Base-by-base conservation (phyloP, 2,888 invertebrate species). In the Nezara viridula region DNA sequence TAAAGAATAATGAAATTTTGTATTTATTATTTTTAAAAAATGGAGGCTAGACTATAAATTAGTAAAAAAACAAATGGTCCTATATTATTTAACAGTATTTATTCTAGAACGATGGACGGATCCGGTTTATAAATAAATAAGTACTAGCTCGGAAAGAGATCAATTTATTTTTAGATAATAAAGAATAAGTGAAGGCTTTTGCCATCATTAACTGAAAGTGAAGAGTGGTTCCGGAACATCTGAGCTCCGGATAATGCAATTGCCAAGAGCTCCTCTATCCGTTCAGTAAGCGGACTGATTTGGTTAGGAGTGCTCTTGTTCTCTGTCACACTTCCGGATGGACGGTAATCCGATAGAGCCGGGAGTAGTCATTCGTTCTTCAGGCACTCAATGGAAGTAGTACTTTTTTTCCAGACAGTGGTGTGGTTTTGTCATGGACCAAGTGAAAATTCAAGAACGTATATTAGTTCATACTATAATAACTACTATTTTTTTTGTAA, bases 221-320 rank as follows among this genome's bases (percentile, higher is more conserved):
- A 32, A 73, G 66, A 73, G 37, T 73, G 66, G 32, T 37, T 73
- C 19, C 37, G 37, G 32, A 32, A 73, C 66, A 73, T 37, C 66
- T 73, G 66, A 73, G 66, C 66, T 73, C 66, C 6, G 0, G 19
- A 16, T 73, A 73, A 73, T 73, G 19, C 66, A 73, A 73, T 73
- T 37, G 66, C 7, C 32, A 73, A 1, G 6, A 19, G 32, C 66
- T 37, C 32, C 37, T 6, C 66, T 19, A 73, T 73, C 16, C 66
- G 60, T 66, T 66, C 66, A 73, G 66, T 73, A 73, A 73, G 32
- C 66, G 32, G 66, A 73, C 66, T 73, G 32, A 73, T 73, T 73
- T 73, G 66, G 66, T 73, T 73, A 32, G 37, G 66, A 37, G 32
- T 3, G 5, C 21, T 37, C 66, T 73, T 73, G 32, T 73, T 73